These are phyloP conservation scores for Ceryle rudis DNA, from an alignment of 2,797 vertebrate genomes.

Conservation along the genomic window DNA sequence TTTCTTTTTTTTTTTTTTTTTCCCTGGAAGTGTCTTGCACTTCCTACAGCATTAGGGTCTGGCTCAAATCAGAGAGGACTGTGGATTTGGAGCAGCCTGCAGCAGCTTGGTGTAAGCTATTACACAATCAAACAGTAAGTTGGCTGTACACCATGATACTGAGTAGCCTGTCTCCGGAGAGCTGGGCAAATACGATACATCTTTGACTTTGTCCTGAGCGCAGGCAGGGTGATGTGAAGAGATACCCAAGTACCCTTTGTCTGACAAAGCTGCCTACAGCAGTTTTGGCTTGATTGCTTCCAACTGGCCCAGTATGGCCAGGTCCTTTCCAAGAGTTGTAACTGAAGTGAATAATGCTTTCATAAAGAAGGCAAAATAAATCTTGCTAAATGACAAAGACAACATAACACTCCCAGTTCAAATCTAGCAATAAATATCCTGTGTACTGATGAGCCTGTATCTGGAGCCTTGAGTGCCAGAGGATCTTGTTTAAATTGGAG, in stretches of 20 bases:
- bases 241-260: background rate
- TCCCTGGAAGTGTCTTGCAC: background rate
- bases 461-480: conserved; percentile 1
- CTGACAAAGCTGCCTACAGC: background rate
- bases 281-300: background rate
- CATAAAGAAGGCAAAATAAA: conserved; percentile 22
- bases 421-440: background rate
- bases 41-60: background rate
- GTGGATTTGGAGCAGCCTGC: background rate
- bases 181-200: background rate
- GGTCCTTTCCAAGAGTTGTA: conserved; percentile 19
- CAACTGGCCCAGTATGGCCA: background rate
- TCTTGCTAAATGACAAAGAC: conserved; percentile 31
- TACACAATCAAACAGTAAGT: background rate
- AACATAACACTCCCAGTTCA: background rate
- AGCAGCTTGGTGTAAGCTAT: background rate
- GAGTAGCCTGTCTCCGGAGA: background rate
- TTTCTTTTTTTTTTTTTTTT: too few relatives aligned
- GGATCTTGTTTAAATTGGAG: conserved; percentile 8
- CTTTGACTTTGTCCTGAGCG: background rate
- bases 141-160: background rate
- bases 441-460: background rate
- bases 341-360: background rate
- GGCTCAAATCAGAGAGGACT: background rate
- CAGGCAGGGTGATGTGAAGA: background rate